Conservation (phyloP, 2,113 vertebrate genomes). For the Prunella fulvescens region DNA sequence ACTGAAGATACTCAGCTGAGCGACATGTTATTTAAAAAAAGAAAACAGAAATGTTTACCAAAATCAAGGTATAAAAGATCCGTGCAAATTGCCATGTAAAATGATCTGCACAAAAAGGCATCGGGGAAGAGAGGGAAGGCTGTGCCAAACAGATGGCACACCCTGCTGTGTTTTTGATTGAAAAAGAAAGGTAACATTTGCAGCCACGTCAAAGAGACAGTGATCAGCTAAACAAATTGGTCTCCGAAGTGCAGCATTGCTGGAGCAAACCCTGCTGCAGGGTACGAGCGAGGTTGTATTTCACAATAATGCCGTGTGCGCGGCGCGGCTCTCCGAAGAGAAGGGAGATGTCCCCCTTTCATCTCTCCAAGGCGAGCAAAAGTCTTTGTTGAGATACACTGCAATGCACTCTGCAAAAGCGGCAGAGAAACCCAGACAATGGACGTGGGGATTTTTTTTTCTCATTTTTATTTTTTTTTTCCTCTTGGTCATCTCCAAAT, state of each 20-base stretch:
- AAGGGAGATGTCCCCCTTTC: slow-evolving; percentile 59
- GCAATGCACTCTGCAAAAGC: slow-evolving; percentile 7
- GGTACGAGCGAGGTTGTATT: slow-evolving; percentile 78
- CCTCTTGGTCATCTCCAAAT: not conserved
- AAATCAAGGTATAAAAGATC: slow-evolving; percentile 73
- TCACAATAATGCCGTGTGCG: slow-evolving; percentile 78
- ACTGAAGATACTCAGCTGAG: slow-evolving; percentile 36
- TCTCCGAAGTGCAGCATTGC: slow-evolving; percentile 86
- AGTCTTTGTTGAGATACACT: slow-evolving; percentile 69
- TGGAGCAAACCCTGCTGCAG: slow-evolving; percentile 78
- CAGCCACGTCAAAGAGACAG: slow-evolving; percentile 86
- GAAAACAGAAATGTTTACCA: slow-evolving; percentile 71
- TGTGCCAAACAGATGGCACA: slow-evolving; percentile 92
- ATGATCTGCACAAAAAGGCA: slow-evolving; percentile 86
- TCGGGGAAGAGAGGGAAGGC: slow-evolving; percentile 77
- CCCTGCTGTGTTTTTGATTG: slow-evolving; percentile 92
- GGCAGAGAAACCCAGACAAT: not conserved
- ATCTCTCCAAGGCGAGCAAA: slow-evolving; percentile 24
- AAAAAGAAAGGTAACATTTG: slow-evolving; percentile 93
- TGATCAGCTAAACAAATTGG: slow-evolving; percentile 91
- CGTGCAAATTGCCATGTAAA: slow-evolving; percentile 81
- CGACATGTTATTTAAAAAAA: slow-evolving; percentile 32
- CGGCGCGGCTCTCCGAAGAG: slow-evolving; percentile 62
- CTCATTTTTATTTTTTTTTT: not conserved
- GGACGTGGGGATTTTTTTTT: not conserved